Conservation (phyloP, 2,888 invertebrate species). For the Elaeidobius kamerunicus region DNA sequence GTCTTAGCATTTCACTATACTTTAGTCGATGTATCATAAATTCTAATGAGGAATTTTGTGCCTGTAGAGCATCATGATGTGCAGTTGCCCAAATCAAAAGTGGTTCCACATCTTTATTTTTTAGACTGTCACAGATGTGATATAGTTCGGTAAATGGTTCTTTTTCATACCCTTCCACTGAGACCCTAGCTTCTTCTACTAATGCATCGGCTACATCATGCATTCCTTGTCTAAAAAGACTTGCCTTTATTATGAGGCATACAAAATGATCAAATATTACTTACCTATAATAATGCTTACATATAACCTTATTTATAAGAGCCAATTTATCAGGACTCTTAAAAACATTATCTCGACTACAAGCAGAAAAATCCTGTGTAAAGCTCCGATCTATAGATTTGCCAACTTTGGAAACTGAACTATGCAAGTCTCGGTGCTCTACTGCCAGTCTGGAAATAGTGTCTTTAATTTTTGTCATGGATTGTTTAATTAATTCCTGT, state of each 20-base stretch:
- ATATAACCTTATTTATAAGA: conserved; percentile 83
- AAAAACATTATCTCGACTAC: conserved; percentile 77
- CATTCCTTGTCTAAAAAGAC: conserved; percentile 78
- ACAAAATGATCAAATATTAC: too few relatives aligned
- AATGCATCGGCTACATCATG: conserved; percentile 87
- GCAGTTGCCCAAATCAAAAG: conserved; percentile 85
- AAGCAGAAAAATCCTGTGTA: conserved; percentile 85
- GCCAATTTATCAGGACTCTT: conserved; percentile 65
- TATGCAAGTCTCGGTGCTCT: conserved; percentile 80
- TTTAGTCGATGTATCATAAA: conserved; percentile 78
- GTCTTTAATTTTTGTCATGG: conserved; percentile 76
- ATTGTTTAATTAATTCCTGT: conserved; percentile 67
- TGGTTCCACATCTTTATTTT: conserved; percentile 74
- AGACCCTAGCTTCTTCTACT: conserved; percentile 67
- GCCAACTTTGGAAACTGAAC: conserved; percentile 88
- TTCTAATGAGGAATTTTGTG: conserved; percentile 68
- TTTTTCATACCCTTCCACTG: conserved; percentile 61
- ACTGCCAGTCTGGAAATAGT: conserved; percentile 78
- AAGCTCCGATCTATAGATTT: conserved; percentile 96
- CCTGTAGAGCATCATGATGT: conserved; percentile 69
- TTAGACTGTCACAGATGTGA: conserved; percentile 82
- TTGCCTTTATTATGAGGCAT: background rate
- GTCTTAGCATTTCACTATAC: conserved; percentile 69
- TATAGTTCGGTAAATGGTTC: conserved; percentile 83
- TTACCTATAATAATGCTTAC: conserved; percentile 80